Conservation (phyloP, 2,113 vertebrate species). For the Lamprotornis superbus region DNA sequence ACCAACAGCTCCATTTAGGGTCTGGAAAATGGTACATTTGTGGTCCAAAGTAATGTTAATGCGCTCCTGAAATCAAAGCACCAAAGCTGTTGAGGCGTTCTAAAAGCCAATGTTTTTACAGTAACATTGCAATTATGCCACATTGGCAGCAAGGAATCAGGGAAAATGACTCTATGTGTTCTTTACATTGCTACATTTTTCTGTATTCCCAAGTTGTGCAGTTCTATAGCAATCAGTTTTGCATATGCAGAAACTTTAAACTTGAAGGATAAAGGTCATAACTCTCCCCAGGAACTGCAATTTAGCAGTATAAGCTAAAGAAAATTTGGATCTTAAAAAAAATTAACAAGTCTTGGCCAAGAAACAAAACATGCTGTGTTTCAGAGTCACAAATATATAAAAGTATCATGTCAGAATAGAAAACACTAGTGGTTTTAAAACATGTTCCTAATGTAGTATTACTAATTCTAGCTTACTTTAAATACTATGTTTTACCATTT, state of each 20-base stretch:
- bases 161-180: background rate
- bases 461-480: background rate
- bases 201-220: background rate
- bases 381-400: background rate
- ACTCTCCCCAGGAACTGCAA: background rate
- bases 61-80: slow-evolving; percentile 76
- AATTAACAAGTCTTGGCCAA: background rate
- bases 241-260: background rate
- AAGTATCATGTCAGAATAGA: background rate
- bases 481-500: background rate
- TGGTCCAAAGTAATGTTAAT: slow-evolving; percentile 96
- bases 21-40: slow-evolving; percentile 95
- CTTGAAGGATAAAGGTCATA: background rate
- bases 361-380: background rate
- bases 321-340: background rate
- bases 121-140: background rate
- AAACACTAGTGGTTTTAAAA: background rate
- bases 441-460: background rate
- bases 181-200: background rate
- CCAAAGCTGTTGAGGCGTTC: background rate
- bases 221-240: background rate
- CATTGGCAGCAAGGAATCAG: background rate
- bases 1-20: slow-evolving; percentile 93
- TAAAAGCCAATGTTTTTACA: background rate
- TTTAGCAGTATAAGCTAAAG: background rate